Percentiles rank a stretch among this genome's conserved stretches.
These are phyloP conservation scores for Podocnemis expansa DNA, from an alignment of 2,113 vertebrate genomes.

Conservation along the genomic window DNA sequence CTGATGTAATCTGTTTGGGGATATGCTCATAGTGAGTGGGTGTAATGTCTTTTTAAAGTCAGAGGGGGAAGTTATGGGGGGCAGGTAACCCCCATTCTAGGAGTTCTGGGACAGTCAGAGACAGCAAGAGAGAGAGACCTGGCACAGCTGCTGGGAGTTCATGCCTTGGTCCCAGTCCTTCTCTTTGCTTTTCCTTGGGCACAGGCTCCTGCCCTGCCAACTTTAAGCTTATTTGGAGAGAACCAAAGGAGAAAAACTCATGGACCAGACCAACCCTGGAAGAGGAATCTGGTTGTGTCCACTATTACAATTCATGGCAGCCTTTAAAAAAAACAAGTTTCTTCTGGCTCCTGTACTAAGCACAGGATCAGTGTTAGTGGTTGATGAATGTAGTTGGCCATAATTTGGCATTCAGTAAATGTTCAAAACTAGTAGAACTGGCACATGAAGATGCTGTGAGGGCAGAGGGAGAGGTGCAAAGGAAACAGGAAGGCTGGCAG, in stretches of 20 bases:
- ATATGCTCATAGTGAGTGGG: not conserved
- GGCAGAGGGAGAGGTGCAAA: not conserved
- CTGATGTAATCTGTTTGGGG: not conserved
- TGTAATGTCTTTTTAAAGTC: not conserved
- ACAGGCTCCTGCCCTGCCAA: not conserved
- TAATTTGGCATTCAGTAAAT: not conserved
- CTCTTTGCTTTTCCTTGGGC: not conserved
- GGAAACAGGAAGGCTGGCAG: not conserved
- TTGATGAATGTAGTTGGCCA: not conserved
- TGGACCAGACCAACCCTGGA: not conserved
- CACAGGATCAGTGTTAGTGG: not conserved
- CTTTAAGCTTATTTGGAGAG: not conserved
- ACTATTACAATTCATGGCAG: not conserved
- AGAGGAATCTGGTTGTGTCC: not conserved
- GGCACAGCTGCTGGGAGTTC: not conserved
- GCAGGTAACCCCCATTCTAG: not conserved
- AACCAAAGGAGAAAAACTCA: not conserved
- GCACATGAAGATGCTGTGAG: not conserved
- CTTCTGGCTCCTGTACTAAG: not conserved
- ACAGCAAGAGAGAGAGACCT: not conserved
- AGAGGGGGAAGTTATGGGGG: not conserved
- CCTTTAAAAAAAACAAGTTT: not conserved
- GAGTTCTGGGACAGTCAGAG: not conserved
- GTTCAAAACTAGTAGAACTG: not conserved
- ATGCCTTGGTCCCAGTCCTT: not conserved